Evolutionary conservation across 37 sponge, comb jelly and placozoan species (phyloP).

Genomic region (Bolinopsis microptera): DNA sequence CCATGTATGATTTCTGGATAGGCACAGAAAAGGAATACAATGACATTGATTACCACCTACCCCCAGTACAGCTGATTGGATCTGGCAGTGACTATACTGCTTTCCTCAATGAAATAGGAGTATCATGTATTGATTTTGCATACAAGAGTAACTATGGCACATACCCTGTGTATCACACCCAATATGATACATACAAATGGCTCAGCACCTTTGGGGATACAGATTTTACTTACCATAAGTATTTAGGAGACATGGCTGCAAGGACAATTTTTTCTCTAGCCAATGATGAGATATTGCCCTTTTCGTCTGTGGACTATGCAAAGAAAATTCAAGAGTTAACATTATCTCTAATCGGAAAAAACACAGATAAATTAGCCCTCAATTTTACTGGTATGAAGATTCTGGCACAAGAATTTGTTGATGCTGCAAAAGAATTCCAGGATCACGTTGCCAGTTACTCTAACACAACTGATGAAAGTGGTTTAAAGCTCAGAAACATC

Average conservation of each 20-base stretch:
- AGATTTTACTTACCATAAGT: constrained; percentile 3
- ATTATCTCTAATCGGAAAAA: neutral
- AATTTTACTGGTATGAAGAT: neutral
- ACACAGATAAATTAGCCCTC: neutral
- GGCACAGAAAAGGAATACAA: constrained; percentile 31
- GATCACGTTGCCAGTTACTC: neutral
- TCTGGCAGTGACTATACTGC: constrained; percentile 49
- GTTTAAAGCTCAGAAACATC: neutral
- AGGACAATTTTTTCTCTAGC: neutral
- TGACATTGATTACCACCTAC: neutral
- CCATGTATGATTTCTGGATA: constrained; percentile 37
- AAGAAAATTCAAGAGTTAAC: neutral
- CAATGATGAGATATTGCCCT: neutral
- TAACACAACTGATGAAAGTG: neutral
- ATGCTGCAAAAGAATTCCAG: neutral
- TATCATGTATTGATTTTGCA: constrained; percentile 18
- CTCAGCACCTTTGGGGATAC: neutral
- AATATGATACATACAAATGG: constrained; percentile 47
- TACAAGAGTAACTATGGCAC: constrained; percentile 41
- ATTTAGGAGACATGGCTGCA: neutral
- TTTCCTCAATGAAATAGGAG: constrained; percentile 16
- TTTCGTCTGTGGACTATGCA: neutral
- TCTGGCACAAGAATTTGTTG: neutral
- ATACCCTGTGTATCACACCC: constrained; percentile 11
- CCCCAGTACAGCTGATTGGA: neutral